Evolutionary conservation across 2,113 vertebrate genomes (phyloP), one percentile per base, ranked within the genome.

Genomic region (Holacanthus passer): DNA sequence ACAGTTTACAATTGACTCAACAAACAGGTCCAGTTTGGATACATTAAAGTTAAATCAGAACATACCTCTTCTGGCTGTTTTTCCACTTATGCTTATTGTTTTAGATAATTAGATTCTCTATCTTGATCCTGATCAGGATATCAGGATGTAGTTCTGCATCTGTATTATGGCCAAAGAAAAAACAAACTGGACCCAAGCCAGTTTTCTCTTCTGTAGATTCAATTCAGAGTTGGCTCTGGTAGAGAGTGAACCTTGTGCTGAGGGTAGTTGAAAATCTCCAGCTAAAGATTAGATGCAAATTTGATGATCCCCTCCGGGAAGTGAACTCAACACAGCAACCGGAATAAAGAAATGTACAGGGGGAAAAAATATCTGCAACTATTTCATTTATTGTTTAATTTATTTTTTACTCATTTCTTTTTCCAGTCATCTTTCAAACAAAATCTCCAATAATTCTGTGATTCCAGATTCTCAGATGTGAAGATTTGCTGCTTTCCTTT

Each of bases 151-250:
- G 9, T 35, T 37, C 14, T 67, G 22, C 50, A 43, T 48, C 50
- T 70, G 20, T 66, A 65, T 52, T 73, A 50, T 60, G 29, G 24
- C 13, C 41, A 48, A 62, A 65, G 19, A 77, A 64, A 66, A 5
- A 48, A 69, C 62, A 10, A 83, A 39, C 52, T 85, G 69, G 66
- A 47, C 39, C 29, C 32, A 55, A 76, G 79, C 47, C 29, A 64
- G 69, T 31, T 63, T 29, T 24, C 64, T 77, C 45, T 66, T 63
- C n/a, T 48, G 19, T 29, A 31, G 1, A 52, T 78, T 63, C 56
- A 72, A 73, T 79, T 27, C 27, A 62, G 52, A 52, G 19, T 29
- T 43, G 52, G 47, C 59, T 71, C 16, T 65, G 37, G 37, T 71
- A 69, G 27, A 75, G 8, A 59, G 50, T 29, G 11, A 35, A 39